Conservation (phyloP, 2,113 vertebrate genomes). For the Thunnus thynnus region DNA sequence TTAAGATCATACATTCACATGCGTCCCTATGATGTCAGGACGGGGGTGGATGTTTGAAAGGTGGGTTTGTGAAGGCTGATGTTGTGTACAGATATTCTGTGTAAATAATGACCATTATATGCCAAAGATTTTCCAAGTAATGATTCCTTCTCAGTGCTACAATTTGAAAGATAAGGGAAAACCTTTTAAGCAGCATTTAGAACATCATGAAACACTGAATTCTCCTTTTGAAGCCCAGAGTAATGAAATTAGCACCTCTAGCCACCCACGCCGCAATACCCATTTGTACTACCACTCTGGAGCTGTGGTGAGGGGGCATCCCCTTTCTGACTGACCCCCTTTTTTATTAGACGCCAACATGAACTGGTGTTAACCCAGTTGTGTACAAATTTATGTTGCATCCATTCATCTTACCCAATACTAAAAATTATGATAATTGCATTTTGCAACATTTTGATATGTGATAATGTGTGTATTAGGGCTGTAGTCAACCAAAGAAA, state of each 20-base stretch:
- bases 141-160: slow-evolving; percentile 8
- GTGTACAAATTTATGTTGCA: neutral
- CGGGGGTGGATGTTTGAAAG: too few species aligned
- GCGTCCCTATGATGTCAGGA: neutral
- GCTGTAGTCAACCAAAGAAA: too few species aligned
- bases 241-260: neutral
- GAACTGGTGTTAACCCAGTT: neutral
- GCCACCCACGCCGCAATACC: neutral
- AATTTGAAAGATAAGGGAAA: slow-evolving; percentile 5
- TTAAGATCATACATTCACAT: neutral
- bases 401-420: neutral
- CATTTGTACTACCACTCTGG: neutral
- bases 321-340: neutral
- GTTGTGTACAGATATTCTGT: neutral
- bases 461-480: neutral
- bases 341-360: neutral
- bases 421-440: neutral
- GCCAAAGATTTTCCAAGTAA: slow-evolving; percentile 59
- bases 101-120: slow-evolving; percentile 38
- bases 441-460: neutral
- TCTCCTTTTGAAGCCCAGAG: neutral
- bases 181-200: neutral
- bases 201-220: neutral
- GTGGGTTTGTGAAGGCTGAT: too few species aligned
- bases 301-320: neutral